These are phyloP conservation scores for Henricia sp. DNA, from an alignment of 53 echinoderm and acorn worm species.

Conservation along the genomic window DNA sequence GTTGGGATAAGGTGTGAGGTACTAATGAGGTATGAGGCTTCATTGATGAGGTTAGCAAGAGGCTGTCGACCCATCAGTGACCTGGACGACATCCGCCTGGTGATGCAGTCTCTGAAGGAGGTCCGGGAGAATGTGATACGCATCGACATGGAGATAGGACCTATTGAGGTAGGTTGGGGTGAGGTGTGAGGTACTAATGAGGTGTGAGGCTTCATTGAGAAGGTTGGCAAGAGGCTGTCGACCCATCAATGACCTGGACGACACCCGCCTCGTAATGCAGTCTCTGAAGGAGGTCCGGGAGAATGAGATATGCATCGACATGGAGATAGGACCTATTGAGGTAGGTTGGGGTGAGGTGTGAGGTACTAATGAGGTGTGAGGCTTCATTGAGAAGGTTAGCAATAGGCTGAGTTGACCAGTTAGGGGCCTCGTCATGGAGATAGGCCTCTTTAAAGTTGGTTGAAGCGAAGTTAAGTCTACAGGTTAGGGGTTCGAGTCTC, in stretches of 20 bases:
- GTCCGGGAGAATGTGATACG: constrained; percentile 97
- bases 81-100: constrained; percentile 96
- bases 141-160: constrained; percentile 99
- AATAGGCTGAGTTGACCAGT: constrained; percentile 91
- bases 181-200: too few species aligned
- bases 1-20: too few species aligned
- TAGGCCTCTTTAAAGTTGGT: constrained; percentile 96
- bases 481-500: too few species aligned
- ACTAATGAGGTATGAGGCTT: constrained; percentile 92
- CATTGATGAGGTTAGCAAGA: constrained; percentile 91
- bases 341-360: too few species aligned
- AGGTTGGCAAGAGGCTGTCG: constrained; percentile 84
- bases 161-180: constrained; percentile 89
- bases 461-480: too few species aligned
- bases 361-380: constrained; percentile 91
- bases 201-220: constrained; percentile 94
- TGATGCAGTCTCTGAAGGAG: constrained; percentile 93
- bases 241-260: constrained; percentile 96
- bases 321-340: constrained; percentile 99
- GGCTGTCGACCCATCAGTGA: constrained; percentile 92
- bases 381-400: constrained; percentile 88
- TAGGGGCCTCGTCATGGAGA: constrained; percentile 97
- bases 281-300: constrained; percentile 93
- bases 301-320: constrained; percentile 98
- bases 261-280: constrained; percentile 95